These are phyloP conservation scores for Bujurquina vittata DNA, from an alignment of 2,113 vertebrate species.

Conservation along the genomic window DNA sequence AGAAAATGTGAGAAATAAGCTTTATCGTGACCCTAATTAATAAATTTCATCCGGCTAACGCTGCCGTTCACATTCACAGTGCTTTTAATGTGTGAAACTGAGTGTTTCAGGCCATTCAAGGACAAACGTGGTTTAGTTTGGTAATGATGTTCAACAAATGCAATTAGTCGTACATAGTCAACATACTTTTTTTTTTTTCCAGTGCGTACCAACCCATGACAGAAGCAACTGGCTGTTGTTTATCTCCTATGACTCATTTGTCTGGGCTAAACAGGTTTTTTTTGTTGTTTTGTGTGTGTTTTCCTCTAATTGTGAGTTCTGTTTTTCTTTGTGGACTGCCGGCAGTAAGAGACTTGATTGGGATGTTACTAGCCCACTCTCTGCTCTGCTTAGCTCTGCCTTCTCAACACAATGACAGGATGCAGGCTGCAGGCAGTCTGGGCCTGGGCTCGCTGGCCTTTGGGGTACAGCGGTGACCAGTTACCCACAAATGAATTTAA, in stretches of 20 bases:
- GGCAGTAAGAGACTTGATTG: slow-evolving; percentile 35
- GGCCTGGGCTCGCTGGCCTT: slow-evolving; percentile 5
- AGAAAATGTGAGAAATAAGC: neutral
- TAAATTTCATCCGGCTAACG: neutral
- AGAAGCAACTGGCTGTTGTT: slow-evolving; percentile 30
- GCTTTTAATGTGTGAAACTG: neutral
- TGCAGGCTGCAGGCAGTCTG: slow-evolving; percentile 35
- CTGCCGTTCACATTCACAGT: neutral
- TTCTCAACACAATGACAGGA: slow-evolving; percentile 68
- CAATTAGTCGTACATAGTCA: slow-evolving; percentile 8
- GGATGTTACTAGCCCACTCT: slow-evolving; percentile 45
- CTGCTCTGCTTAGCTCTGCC: slow-evolving; percentile 12
- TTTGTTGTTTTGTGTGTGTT: slow-evolving; percentile 34
- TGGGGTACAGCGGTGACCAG: slow-evolving; percentile 4
- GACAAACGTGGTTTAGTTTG: slow-evolving; percentile 6
- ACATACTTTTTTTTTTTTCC: slow-evolving; percentile 10
- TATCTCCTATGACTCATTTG: slow-evolving; percentile 37
- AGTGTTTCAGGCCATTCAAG: neutral
- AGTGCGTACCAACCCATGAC: slow-evolving; percentile 9
- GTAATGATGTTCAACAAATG: neutral
- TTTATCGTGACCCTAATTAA: neutral
- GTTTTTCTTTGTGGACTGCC: slow-evolving; percentile 50
- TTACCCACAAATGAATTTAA: slow-evolving; percentile 32
- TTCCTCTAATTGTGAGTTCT: slow-evolving; percentile 59
- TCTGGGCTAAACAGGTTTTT: slow-evolving; percentile 22